Base-by-base conservation (phyloP, 1,140 invertebrate species). In the Leptonema lineaticorne region DNA sequence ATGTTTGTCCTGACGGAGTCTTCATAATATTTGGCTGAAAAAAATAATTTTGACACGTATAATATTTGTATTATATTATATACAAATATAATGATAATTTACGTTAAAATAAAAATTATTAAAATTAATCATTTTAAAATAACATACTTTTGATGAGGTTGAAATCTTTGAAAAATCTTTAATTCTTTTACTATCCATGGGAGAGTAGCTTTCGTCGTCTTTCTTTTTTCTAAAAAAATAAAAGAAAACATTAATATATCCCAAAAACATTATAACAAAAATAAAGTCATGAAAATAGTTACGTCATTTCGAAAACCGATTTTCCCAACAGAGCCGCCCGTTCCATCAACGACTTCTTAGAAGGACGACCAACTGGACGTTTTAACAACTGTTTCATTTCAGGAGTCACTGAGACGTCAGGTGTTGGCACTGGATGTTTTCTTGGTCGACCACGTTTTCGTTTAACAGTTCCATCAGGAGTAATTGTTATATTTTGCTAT, bases 1-100 rank as follows among this genome's bases (percentile, higher is more conserved):
- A 69, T 8, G 79, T 78, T 57, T 80, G 79, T 59, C n/a, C n/a
- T 20, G 76, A 75, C 8, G 79, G 79, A 8, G 78, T 79, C 16
- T 48, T 48, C 14, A 48, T 48, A 33, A 33, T 33, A 33, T 33
- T 11, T 11, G 30, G 11, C n/a, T n/a, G n/a, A n/a, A n/a, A n/a
- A n/a, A n/a, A n/a, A n/a, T n/a, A n/a, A n/a, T n/a, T n/a, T n/a
- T n/a, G n/a, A n/a, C n/a, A n/a, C n/a, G n/a, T n/a, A n/a, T n/a
- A n/a, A n/a, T n/a, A n/a, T n/a, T n/a, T n/a, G n/a, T n/a, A n/a
- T n/a, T n/a, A n/a, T n/a, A n/a, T n/a, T n/a, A n/a, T n/a, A n/a
- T n/a, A n/a, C n/a, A n/a, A n/a, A n/a, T n/a, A n/a, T n/a, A n/a
- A n/a, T n/a, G n/a, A n/a, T n/a, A n/a, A n/a, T n/a, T n/a, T n/a